phyloP scores from a whole-genome alignment of 2,797 vertebrate genomes.

The Molothrus ater region DNA sequence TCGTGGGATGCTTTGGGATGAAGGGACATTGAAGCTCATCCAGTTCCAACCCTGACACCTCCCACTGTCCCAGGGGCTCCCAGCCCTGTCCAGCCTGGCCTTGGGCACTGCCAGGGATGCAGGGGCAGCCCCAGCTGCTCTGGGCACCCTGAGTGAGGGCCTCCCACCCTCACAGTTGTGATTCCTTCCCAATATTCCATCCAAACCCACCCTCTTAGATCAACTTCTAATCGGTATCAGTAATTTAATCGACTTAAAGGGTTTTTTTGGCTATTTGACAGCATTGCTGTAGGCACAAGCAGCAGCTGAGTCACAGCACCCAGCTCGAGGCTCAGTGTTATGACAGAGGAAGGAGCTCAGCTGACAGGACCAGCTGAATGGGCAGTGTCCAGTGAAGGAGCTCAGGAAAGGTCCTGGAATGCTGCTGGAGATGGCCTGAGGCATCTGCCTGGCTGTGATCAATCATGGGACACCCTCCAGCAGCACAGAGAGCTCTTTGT shows the following conservation, averaged over 20 bases:
- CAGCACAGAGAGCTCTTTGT: slow-evolving; percentile 48
- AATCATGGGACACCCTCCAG: background rate
- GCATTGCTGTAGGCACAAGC: background rate
- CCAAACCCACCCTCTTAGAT: background rate
- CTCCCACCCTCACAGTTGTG: rapidly evolving
- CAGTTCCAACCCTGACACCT: background rate
- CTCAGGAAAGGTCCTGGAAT: background rate
- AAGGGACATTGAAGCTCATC: background rate
- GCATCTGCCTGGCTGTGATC: background rate
- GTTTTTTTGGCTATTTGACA: rapidly evolving
- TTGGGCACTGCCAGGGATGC: background rate
- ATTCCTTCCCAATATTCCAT: background rate
- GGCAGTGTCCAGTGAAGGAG: background rate
- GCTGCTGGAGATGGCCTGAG: background rate
- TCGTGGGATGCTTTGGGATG: background rate
- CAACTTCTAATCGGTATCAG: background rate
- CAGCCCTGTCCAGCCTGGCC: background rate
- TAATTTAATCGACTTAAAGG: background rate
- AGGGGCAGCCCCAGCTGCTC: background rate
- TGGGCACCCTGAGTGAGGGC: rapidly evolving
- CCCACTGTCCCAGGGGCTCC: rapidly evolving
- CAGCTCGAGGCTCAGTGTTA: background rate
- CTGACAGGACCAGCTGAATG: background rate
- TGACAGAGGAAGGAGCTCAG: background rate
- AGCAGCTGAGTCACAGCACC: background rate